Evolutionary conservation across 2,797 vertebrate genomes (phyloP).

Genomic region (Mionectes olivaceus): DNA sequence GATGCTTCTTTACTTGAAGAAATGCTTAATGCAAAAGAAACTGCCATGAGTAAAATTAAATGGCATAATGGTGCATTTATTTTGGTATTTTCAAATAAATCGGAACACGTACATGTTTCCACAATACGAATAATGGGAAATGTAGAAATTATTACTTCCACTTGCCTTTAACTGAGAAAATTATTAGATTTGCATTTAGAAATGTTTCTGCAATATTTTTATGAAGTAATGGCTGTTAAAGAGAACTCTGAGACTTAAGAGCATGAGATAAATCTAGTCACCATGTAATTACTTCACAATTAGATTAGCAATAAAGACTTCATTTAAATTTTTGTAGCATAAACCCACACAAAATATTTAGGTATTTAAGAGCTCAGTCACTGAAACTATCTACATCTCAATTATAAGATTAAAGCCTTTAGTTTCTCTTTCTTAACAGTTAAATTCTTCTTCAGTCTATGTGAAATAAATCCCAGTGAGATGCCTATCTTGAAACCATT

Average conservation of each 20-base stretch:
- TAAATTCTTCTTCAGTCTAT: neutral
- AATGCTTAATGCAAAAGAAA: neutral
- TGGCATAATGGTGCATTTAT: neutral
- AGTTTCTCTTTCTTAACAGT: neutral
- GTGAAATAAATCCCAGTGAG: neutral
- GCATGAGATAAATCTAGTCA: constrained; percentile 17
- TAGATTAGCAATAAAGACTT: constrained; percentile 34
- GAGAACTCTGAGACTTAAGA: constrained; percentile 6
- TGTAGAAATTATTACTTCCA: neutral
- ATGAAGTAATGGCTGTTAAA: neutral
- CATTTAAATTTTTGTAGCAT: neutral
- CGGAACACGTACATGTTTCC: neutral
- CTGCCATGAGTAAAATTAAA: neutral
- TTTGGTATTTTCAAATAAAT: neutral
- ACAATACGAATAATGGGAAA: neutral
- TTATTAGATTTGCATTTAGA: neutral
- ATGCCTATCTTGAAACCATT: neutral
- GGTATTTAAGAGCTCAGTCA: neutral
- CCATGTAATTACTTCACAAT: constrained; percentile 37
- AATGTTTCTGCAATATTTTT: neutral
- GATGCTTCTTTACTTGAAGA: neutral
- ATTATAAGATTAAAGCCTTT: neutral
- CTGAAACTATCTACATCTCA: neutral
- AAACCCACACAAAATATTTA: neutral
- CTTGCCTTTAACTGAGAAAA: neutral